Evolutionary conservation across 2,888 invertebrate genomes (phyloP), one percentile per base, ranked within the genome.

Genomic region (Hydropsyche betteni): DNA sequence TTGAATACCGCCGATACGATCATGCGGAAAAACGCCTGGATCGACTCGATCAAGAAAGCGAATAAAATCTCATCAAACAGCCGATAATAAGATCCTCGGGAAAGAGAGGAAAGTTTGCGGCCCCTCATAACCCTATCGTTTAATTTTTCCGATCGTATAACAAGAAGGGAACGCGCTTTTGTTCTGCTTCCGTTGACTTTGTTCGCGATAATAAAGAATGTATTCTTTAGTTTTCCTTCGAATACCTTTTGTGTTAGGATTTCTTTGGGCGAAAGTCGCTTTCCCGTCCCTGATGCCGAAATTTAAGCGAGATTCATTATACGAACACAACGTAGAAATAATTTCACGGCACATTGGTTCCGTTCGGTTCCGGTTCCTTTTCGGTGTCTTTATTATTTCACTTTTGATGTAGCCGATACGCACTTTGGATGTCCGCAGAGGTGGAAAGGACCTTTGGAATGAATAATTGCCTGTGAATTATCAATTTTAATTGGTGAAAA

Each of bases 311-410:
- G 64, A 64, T 64, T 64, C 64, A 64, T 64, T 64, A 58, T 58
- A 16, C 58, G 58, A 64, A 33, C 61, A 61, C 61, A 61, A 61
- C 16, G 61, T 61, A 16, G 61, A 61, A 64, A 64, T 64, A 64
- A 64, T 64, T 64, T 64, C 34, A 64, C 64, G 64, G 64, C 64
- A 64, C 64, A 64, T 64, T 64, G 64, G 64, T 36, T 64, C 8
- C 34, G 64, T 36, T 12, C 64, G 36, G 34, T 64, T 64, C 64
- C 64, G 64, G 64, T 36, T 64, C 64, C 64, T 64, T 44, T 44
- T n/a, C 36, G 36, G 6, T 36, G 10, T 33, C 36, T 44, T 36
- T 64, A 64, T 64, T 64, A 64, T 64, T 64, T 64, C 34, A 64
- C 64, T 34, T 64, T 64, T 64, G 64, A 64, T 64, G 36, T 64